Base-by-base conservation (phyloP, 2,888 invertebrate species). In the Empis livida region DNA sequence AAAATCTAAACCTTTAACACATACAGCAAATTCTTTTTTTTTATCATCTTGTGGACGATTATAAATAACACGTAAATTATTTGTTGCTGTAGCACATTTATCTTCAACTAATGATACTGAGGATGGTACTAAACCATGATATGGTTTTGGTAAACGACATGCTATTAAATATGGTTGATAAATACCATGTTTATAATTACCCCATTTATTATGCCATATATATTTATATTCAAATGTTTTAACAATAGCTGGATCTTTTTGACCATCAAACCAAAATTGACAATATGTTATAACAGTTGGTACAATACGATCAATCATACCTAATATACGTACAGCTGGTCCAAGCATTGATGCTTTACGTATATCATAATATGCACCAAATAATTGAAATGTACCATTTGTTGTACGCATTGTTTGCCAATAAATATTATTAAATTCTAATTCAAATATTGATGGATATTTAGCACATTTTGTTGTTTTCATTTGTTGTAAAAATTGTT, bases 121-220 rank as follows among this genome's bases (percentile, higher is more conserved):
- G 16, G 84, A 82, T 3, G 91, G 91, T 14, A 82, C 78, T n/a
- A 81, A 75, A 49, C 79, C 74, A 46, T 78, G 77, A 65, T 84
- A 83, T 15, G 78, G 77, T 52, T 78, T 76, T 0, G 93, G 92
- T 56, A 93, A 77, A 62, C 87, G 84, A 68, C 93, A 93, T 17
- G 91, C 89, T 53, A 89, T 81, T 56, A 93, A 74, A 65, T 90
- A 93, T 0, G 93, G 92, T 70, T 93, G 92, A 65, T 90, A 87
- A 53, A 91, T 84, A 45, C 84, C 84, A 68, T 91, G 87, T 63
- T 87, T 85, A 71, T 90, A 90, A 70, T 92, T 92, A 49, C 92
- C 92, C 93, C 92, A 93, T 68, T 91, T 91, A 58, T 82, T 82
- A 67, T 89, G 87, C 93, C 93, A 93, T 57, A 92, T 87, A 67